Percentiles rank a stretch among this genome's conserved stretches.
phyloP scores from a whole-genome alignment of 2,797 vertebrate species.

The Bovichtus diacanthus region DNA sequence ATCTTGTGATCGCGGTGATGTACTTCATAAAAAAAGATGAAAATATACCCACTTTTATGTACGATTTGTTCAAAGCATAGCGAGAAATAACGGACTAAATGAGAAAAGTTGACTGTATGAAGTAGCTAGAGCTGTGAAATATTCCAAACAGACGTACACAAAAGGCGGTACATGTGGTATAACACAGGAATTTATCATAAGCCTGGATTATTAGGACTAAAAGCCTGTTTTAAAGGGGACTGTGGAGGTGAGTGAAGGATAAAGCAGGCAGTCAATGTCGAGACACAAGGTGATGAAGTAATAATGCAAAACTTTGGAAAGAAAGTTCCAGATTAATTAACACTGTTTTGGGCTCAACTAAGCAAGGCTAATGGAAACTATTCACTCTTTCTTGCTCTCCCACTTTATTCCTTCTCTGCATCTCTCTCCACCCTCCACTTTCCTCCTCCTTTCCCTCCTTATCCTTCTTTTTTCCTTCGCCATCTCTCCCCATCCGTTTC shows the following conservation, averaged over 20 bases:
- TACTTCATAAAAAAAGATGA: too few species aligned
- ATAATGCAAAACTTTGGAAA: slow-evolving; percentile 51
- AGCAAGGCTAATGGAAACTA: slow-evolving; percentile 74
- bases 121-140: neutral
- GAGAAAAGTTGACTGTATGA: too few species aligned
- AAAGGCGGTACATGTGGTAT: neutral
- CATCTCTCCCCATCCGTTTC: slow-evolving; percentile 36
- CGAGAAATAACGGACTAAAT: too few species aligned
- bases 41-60: too few species aligned
- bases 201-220: neutral
- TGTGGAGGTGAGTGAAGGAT: slow-evolving; percentile 28
- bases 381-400: slow-evolving; percentile 48
- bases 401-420: slow-evolving; percentile 34
- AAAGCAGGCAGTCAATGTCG: slow-evolving; percentile 37
- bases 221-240: neutral
- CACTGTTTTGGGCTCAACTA: slow-evolving; percentile 70
- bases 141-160: neutral
- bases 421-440: slow-evolving; percentile 14
- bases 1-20: too few species aligned
- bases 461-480: slow-evolving; percentile 35
- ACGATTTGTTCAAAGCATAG: too few species aligned
- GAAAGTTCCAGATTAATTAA: slow-evolving; percentile 77
- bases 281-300: slow-evolving; percentile 36
- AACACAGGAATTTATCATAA: too few species aligned
- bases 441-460: slow-evolving; percentile 5